Evolutionary conservation across 1,140 invertebrate species (phyloP).

Genomic region (Watersipora subatra): DNA sequence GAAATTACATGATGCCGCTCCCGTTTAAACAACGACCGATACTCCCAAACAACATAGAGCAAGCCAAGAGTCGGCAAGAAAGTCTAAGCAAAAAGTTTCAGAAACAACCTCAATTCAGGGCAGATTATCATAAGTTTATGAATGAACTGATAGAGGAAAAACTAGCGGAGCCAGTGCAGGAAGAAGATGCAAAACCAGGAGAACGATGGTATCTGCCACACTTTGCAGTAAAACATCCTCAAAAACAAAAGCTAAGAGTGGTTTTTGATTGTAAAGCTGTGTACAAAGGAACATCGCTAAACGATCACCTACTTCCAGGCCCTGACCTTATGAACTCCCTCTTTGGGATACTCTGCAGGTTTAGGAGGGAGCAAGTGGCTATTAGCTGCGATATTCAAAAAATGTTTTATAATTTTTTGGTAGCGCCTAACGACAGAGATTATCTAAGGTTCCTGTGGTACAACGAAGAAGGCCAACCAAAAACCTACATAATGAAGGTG

Average conservation of each 20-base stretch:
- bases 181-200: neutral
- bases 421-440: neutral
- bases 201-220: neutral
- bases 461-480: neutral
- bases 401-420: slow-evolving; percentile 11
- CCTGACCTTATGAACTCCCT: slow-evolving; percentile 33
- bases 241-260: neutral
- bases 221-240: neutral
- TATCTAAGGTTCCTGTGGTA: slow-evolving; percentile 3
- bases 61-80: neutral
- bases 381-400: slow-evolving; percentile 12
- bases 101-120: neutral
- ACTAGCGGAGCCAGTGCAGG: neutral
- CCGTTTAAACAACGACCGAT: neutral
- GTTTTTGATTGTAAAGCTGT: neutral
- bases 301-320: slow-evolving; percentile 14
- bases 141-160: neutral
- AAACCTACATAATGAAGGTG: neutral
- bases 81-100: neutral
- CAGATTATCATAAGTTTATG: neutral
- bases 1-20: neutral
- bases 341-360: slow-evolving; percentile 16
- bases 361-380: slow-evolving; percentile 14
- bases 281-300: slow-evolving; percentile 3
- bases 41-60: neutral